These are phyloP conservation scores for Anguilla japonica DNA, from an alignment of 2,113 vertebrate genomes.

Conservation along the genomic window DNA sequence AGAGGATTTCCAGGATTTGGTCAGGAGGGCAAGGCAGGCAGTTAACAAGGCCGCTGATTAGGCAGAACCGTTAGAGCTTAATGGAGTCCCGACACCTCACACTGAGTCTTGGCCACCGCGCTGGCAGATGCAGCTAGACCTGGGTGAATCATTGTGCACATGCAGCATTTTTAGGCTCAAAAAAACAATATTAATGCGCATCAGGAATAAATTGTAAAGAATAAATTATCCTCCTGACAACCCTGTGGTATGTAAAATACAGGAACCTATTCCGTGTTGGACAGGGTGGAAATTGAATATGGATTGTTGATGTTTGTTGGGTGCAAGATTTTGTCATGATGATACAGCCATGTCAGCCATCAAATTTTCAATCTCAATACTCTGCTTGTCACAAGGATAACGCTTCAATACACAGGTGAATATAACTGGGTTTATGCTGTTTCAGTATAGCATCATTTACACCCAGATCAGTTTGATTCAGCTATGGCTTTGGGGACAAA, in stretches of 20 bases:
- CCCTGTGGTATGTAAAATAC: not conserved
- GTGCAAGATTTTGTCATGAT: not conserved
- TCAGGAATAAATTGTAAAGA: not conserved
- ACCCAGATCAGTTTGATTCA: not conserved
- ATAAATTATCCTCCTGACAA: not conserved
- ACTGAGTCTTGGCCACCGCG: not conserved
- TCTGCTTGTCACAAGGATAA: not conserved
- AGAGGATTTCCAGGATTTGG: no score
- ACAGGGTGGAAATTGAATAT: not conserved
- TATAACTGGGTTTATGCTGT: not conserved
- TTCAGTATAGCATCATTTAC: no score
- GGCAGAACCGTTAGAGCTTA: no score
- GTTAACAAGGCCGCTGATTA: no score
- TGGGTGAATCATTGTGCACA: not conserved
- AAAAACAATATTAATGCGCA: not conserved
- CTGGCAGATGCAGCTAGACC: not conserved
- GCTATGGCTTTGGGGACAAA: not conserved
- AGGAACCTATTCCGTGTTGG: not conserved
- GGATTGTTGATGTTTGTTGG: not conserved
- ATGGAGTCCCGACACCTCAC: not conserved
- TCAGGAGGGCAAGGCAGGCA: no score
- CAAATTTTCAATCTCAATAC: not conserved
- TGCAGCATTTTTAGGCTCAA: not conserved
- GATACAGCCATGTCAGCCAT: not conserved
- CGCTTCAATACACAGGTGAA: not conserved